A percentile compares a stretch with the other conserved stretches of the same genome.
phyloP scores from a whole-genome alignment of 2,113 vertebrate genomes.

The Trichechus manatus region DNA sequence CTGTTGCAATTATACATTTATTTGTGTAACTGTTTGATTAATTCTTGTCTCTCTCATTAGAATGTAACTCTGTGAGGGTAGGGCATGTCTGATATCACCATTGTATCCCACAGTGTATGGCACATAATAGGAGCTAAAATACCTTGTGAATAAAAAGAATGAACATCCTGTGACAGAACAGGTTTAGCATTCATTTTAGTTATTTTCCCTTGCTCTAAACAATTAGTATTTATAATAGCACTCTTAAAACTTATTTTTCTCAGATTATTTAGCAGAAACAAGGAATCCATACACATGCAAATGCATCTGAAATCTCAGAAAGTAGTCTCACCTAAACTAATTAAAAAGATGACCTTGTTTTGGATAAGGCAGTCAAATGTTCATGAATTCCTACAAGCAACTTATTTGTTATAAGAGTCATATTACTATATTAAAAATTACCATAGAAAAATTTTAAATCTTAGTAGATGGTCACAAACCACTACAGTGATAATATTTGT shows the following conservation, averaged over 20 bases:
- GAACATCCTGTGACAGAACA: background rate
- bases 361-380: background rate
- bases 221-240: background rate
- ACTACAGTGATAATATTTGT: background rate
- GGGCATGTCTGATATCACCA: background rate
- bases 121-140: background rate
- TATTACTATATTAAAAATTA: background rate
- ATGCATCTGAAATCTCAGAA: background rate
- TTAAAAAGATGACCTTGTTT: background rate
- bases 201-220: constrained; percentile 4
- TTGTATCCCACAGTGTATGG: background rate
- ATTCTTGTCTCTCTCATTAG: background rate
- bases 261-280: background rate
- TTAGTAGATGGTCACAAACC: constrained; percentile 4
- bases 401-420: background rate
- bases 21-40: background rate
- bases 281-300: background rate
- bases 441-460: background rate
- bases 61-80: background rate
- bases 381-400: background rate
- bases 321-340: background rate
- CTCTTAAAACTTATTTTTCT: constrained; percentile 40
- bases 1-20: background rate
- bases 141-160: background rate
- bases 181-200: background rate